phyloP scores from a whole-genome alignment of 2,797 vertebrate genomes.

The Dendrocincla tyrannina region DNA sequence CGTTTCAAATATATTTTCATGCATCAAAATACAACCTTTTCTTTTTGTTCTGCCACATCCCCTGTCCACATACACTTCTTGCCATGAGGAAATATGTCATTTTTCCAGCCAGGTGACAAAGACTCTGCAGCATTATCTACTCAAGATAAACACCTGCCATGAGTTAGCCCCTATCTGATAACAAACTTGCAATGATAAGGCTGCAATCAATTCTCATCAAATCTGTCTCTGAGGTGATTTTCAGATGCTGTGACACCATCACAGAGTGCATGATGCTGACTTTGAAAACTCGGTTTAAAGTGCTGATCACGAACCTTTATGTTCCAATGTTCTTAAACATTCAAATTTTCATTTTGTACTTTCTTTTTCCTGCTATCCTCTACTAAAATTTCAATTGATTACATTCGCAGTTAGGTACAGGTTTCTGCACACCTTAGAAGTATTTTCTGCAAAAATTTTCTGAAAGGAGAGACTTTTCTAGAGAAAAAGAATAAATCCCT shows the following conservation, averaged over 20 bases:
- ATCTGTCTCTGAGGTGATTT: slow-evolving; percentile 24
- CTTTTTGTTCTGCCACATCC: not conserved
- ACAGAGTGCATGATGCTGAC: not conserved
- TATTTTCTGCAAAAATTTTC: not conserved
- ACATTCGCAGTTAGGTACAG: not conserved
- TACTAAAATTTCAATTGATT: not conserved
- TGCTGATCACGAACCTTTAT: not conserved
- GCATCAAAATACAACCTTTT: not conserved
- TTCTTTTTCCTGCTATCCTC: not conserved
- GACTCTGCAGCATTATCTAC: slow-evolving; percentile 42
- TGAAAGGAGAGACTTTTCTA: not conserved
- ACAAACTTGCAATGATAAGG: slow-evolving; percentile 33
- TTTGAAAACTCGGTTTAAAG: slow-evolving; percentile 3
- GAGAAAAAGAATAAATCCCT: not conserved
- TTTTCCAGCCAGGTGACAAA: not conserved
- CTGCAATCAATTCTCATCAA: slow-evolving; percentile 65
- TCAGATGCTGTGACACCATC: not conserved
- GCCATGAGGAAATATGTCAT: not conserved
- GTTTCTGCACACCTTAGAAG: not conserved
- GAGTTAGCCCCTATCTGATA: slow-evolving; percentile 34
- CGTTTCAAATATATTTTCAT: not conserved
- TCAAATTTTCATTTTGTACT: not conserved
- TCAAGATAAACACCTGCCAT: slow-evolving; percentile 59
- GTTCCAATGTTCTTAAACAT: not conserved
- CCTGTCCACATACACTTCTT: not conserved